Evolutionary conservation across 2,888 invertebrate species (phyloP).

Genomic region (Cynaeus angustus): DNA sequence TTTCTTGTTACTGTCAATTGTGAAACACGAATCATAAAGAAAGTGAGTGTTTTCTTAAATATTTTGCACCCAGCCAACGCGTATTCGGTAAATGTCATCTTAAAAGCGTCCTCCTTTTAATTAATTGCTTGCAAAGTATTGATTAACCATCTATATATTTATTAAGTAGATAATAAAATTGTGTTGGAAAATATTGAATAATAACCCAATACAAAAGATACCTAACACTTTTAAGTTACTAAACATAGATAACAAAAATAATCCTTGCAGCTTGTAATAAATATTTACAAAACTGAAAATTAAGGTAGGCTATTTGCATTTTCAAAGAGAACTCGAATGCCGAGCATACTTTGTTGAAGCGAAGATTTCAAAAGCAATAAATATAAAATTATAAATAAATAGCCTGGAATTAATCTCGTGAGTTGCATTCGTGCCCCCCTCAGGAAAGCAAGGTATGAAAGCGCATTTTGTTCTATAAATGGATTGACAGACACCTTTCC

Average conservation of each 20-base stretch:
- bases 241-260: slow-evolving; percentile 37
- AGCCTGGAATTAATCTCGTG: slow-evolving; percentile 5
- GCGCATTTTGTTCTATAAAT: slow-evolving; percentile 21
- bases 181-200: slow-evolving; percentile 4
- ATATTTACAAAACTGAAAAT: slow-evolving; percentile 42
- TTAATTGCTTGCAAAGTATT: slow-evolving; percentile 5
- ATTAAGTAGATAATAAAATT: slow-evolving; percentile 5
- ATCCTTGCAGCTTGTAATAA: slow-evolving; percentile 41
- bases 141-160: slow-evolving; percentile 1
- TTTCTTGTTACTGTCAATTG: too few relatives aligned
- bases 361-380: slow-evolving; percentile 2
- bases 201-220: slow-evolving; percentile 38
- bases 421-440: slow-evolving; percentile 32
- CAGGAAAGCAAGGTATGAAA: slow-evolving; percentile 10
- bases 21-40: too few relatives aligned
- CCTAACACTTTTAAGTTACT: slow-evolving; percentile 14
- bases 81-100: neutral
- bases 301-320: slow-evolving; percentile 35
- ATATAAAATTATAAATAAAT: slow-evolving; percentile 15
- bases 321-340: slow-evolving; percentile 37
- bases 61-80: too few relatives aligned
- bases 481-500: slow-evolving; percentile 44
- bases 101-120: neutral
- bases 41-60: too few relatives aligned
- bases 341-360: slow-evolving; percentile 9